phyloP scores from a whole-genome alignment of 2,113 vertebrate species.

The Myotis lucifugus region DNA sequence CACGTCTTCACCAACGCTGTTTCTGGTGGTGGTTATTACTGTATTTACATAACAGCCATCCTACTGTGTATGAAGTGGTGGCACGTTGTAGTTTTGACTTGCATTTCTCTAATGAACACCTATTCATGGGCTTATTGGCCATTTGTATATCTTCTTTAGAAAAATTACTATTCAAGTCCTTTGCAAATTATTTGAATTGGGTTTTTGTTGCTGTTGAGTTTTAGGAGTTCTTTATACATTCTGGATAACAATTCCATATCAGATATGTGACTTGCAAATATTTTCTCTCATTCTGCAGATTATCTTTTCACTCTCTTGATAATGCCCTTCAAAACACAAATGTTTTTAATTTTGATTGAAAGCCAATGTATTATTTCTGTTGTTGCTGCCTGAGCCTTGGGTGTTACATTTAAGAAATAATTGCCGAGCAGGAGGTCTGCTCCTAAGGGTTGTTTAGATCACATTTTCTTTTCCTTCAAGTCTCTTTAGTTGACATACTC shows the following conservation, averaged over 20 bases:
- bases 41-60: background rate
- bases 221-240: background rate
- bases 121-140: background rate
- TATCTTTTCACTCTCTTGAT: background rate
- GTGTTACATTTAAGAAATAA: slow-evolving; percentile 9
- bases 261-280: background rate
- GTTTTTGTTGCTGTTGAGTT: background rate
- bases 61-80: background rate
- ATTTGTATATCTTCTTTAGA: background rate
- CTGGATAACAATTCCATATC: background rate
- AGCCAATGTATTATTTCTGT: background rate
- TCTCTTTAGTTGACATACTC: slow-evolving; percentile 61
- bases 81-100: background rate
- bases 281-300: background rate
- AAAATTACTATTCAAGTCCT: background rate
- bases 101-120: background rate
- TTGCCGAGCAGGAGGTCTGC: slow-evolving; percentile 66
- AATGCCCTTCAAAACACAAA: background rate
- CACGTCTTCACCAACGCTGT: background rate
- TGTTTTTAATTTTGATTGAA: slow-evolving; percentile 13
- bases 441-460: slow-evolving; percentile 71
- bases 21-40: background rate
- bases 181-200: background rate
- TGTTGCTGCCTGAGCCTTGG: background rate
- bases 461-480: slow-evolving; percentile 79